Conservation (phyloP, 2,113 vertebrate species). For the Zeus faber region DNA sequence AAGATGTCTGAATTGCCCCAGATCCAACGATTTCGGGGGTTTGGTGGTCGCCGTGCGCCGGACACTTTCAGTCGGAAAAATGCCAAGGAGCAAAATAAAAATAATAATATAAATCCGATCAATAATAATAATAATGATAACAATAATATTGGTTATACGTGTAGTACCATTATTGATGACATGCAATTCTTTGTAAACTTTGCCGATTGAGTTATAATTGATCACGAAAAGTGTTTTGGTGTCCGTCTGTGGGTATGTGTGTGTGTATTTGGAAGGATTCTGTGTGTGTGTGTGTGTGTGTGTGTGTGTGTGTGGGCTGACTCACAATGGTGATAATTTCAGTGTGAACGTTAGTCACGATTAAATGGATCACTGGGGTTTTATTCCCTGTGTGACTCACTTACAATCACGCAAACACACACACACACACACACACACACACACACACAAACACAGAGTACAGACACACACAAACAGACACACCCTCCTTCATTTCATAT, state of each 20-base stretch:
- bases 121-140: too few species aligned
- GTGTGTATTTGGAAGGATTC: conserved; percentile 2
- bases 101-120: too few species aligned
- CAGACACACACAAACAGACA: conserved; percentile 9
- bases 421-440: conserved; percentile 14
- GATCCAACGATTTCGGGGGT: too few species aligned
- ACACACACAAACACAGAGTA: conserved; percentile 14
- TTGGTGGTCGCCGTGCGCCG: too few species aligned
- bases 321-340: conserved; percentile 46
- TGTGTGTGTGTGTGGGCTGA: conserved; percentile 31
- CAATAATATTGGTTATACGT: too few species aligned
- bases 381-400: conserved; percentile 20
- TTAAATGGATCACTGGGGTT: not conserved
- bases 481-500: not conserved
- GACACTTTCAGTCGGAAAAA: too few species aligned
- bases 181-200: too few species aligned
- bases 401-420: conserved; percentile 43
- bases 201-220: too few species aligned
- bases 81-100: too few species aligned
- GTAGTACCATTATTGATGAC: too few species aligned
- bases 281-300: conserved; percentile 27
- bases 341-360: conserved; percentile 47
- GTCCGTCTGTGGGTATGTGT: not conserved
- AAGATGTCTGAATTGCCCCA: too few species aligned
- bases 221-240: too few species aligned